These are phyloP conservation scores for Lycocerus yunnanus DNA, from an alignment of 2,888 invertebrate genomes.

Conservation along the genomic window DNA sequence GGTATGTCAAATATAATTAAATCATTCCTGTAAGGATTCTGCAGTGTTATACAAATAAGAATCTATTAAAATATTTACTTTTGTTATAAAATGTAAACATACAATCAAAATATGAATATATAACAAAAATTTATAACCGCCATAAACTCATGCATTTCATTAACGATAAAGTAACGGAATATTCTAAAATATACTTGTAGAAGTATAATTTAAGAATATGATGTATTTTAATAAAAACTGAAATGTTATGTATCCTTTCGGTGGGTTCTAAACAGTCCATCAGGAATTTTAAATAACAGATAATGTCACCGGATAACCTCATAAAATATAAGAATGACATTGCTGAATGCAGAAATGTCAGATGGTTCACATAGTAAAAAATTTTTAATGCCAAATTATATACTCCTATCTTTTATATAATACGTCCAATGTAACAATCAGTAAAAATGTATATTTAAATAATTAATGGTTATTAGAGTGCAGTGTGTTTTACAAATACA, in stretches of 20 bases:
- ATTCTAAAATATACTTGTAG: not conserved
- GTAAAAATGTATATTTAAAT: not conserved
- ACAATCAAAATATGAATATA: not conserved
- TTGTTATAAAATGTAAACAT: not conserved
- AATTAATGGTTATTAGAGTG: not conserved
- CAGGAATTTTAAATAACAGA: not conserved
- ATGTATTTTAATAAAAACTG: not conserved
- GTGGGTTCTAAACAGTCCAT: not conserved
- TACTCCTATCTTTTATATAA: too few relatives aligned
- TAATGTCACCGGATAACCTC: not conserved
- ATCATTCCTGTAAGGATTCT: too few relatives aligned
- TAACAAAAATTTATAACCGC: too few relatives aligned
- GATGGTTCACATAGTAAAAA: not conserved
- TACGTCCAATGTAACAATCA: not conserved
- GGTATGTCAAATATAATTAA: too few relatives aligned
- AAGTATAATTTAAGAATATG: not conserved
- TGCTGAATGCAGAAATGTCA: not conserved
- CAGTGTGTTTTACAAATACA: not conserved
- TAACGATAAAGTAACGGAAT: not conserved
- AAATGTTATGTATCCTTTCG: not conserved
- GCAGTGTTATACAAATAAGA: too few relatives aligned
- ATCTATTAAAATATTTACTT: not conserved
- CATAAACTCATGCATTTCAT: not conserved
- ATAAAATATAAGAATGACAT: not conserved
- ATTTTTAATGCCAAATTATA: too few relatives aligned